Evolutionary conservation across 1,140 invertebrate species (phyloP).

Genomic region (Drosophila kepulauana): DNA sequence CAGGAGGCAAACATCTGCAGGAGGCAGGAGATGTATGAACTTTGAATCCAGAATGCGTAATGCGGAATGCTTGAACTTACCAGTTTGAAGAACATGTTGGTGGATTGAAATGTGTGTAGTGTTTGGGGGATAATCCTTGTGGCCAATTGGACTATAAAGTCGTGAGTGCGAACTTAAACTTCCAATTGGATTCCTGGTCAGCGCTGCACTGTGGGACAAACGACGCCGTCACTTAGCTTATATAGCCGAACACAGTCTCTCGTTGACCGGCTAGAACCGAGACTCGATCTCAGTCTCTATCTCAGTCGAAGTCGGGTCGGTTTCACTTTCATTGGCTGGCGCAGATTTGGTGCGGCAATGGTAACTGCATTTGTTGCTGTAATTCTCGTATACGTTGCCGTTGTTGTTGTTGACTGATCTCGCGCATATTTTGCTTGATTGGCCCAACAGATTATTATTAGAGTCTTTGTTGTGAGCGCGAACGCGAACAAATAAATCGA

Average conservation of each 20-base stretch:
- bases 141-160: slow-evolving; percentile 83
- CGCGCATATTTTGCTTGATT: slow-evolving; percentile 84
- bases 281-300: slow-evolving; percentile 28
- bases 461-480: slow-evolving; percentile 66
- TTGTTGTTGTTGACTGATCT: slow-evolving; percentile 80
- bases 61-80: slow-evolving; percentile 54
- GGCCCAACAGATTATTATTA: slow-evolving; percentile 84
- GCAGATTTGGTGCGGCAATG: slow-evolving; percentile 54
- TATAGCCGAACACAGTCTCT: slow-evolving; percentile 63
- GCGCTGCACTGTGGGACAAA: slow-evolving; percentile 72
- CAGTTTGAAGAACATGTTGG: slow-evolving; percentile 81
- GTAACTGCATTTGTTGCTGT: slow-evolving; percentile 43
- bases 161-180: slow-evolving; percentile 71
- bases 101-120: slow-evolving; percentile 17
- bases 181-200: slow-evolving; percentile 82
- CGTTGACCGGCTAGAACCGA: slow-evolving; percentile 63
- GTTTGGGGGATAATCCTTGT: slow-evolving; percentile 61
- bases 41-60: background rate
- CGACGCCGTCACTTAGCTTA: slow-evolving; percentile 62
- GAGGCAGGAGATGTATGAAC: background rate
- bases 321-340: slow-evolving; percentile 78
- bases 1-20: slow-evolving; percentile 68
- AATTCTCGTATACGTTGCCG: slow-evolving; percentile 47
- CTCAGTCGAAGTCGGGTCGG: slow-evolving; percentile 45
- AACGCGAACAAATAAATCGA: slow-evolving; percentile 79